Conservation (phyloP, 2,797 vertebrate species). For the Melanotaenia pygmaea region DNA sequence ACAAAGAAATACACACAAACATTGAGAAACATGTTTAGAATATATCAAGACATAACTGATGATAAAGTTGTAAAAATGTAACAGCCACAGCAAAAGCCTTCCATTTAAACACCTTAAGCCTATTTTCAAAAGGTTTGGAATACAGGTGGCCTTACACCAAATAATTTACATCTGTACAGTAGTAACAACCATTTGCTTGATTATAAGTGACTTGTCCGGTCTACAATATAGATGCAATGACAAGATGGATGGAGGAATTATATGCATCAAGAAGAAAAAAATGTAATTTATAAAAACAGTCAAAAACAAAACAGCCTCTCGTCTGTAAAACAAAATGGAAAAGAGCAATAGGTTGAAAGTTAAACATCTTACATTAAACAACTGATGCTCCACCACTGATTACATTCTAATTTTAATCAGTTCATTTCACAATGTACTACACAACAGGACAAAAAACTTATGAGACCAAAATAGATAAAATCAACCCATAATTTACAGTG, state of each 20-base stretch:
- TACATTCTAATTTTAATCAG: too few species aligned
- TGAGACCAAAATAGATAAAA: too few species aligned
- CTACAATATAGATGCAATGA: neutral
- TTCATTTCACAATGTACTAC: too few species aligned
- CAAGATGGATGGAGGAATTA: neutral
- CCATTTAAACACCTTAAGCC: neutral
- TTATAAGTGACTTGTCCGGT: neutral
- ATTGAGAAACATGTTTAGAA: neutral
- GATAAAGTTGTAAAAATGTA: neutral
- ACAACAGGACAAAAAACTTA: too few species aligned
- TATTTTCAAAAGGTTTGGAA: neutral
- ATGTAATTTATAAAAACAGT: neutral
- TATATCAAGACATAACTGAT: neutral
- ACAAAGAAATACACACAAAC: slow-evolving; percentile 28
- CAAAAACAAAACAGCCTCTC: neutral
- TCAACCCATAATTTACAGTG: too few species aligned
- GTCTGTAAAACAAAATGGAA: neutral
- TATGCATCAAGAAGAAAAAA: neutral
- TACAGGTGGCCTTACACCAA: neutral
- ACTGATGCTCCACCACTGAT: too few species aligned
- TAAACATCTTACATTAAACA: too few species aligned
- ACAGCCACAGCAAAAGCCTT: neutral
- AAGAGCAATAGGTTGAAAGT: neutral
- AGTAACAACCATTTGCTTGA: neutral
- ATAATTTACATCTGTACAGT: neutral